Evolutionary conservation across 1,140 invertebrate species (phyloP).

Genomic region (Trachelipus rathkii): DNA sequence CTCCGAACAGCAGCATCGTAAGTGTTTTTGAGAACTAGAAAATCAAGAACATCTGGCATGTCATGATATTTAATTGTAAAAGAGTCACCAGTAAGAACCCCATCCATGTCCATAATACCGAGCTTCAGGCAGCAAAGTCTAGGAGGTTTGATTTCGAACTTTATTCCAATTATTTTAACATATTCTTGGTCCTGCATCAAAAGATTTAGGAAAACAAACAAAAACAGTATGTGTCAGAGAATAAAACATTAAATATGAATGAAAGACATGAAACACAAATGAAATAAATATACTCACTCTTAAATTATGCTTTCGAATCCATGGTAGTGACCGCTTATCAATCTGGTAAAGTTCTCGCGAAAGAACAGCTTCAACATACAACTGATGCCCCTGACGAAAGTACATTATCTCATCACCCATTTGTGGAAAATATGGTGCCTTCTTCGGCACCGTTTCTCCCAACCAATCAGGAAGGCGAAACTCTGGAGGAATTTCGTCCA

Average conservation of each 20-base stretch:
- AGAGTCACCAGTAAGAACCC: constrained; percentile 61
- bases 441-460: constrained; percentile 81
- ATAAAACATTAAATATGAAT: background rate
- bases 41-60: constrained; percentile 93
- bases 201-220: background rate
- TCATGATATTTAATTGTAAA: constrained; percentile 94
- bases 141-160: constrained; percentile 87
- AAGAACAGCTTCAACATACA: constrained; percentile 81
- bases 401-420: constrained; percentile 78
- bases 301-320: constrained; percentile 53
- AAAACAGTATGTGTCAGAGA: background rate
- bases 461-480: constrained; percentile 91
- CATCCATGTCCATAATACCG: constrained; percentile 66
- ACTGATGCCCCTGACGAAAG: constrained; percentile 76
- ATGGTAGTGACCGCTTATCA: constrained; percentile 51
- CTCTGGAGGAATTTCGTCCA: constrained; percentile 54
- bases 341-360: constrained; percentile 76
- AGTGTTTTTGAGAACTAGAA: constrained; percentile 84
- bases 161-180: constrained; percentile 87
- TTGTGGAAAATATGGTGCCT: constrained; percentile 95
- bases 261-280: background rate
- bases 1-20: constrained; percentile 76
- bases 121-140: constrained; percentile 85
- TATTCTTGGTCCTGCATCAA: constrained; percentile 71
- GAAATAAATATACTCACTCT: constrained; percentile 48